Base-by-base conservation (phyloP, 2,888 invertebrate species). In the Caenorhabditis imperialis region DNA sequence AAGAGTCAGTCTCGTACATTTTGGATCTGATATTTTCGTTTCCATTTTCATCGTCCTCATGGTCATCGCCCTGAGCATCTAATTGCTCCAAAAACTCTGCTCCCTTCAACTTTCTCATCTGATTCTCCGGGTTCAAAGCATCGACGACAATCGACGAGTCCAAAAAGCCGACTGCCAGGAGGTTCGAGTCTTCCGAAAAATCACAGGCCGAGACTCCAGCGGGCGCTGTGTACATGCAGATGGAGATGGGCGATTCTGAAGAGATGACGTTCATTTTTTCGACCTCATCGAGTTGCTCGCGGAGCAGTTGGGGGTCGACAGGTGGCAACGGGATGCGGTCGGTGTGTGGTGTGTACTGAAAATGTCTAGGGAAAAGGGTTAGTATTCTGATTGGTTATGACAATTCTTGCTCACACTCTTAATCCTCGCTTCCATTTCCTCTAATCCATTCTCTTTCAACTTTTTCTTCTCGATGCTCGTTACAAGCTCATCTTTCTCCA, bases 221-320 rank as follows among this genome's bases (percentile, higher is more conserved):
- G 75, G 93, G 92, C 14, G 95, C 92, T 1, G 98, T 98, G 89
- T 98, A 99, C 89, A 96, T 95, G 88, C 98, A 97, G 18, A 81
- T 76, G 0, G 98, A 97, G 0, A 99, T 98, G 40, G 95, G 90
- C 54, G 92, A 92, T 48, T 96, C 96, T 8, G 73, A 65, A 8
- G 69, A 53, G 25, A 81, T 63, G 8, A 78, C 51, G 7, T 77
- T 57, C 79, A 79, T 72, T 61, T 78, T 79, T 40, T 47, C 44
- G 7, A 73, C 77, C 20, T 79, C 81, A 50, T 76, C 33, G 1
- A 60, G 54, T 42, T 77, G 71, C 30, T 85, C 86, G 18, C 77
- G 71, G 54, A 81, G 72, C 44, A 97, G 95, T 62, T 92, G 92
- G 89, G 98, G 97, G 90, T 93, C 93, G 82, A 94, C 18, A 12